Base-by-base conservation (phyloP, 2,888 invertebrate genomes). In the Drosophila affinis region DNA sequence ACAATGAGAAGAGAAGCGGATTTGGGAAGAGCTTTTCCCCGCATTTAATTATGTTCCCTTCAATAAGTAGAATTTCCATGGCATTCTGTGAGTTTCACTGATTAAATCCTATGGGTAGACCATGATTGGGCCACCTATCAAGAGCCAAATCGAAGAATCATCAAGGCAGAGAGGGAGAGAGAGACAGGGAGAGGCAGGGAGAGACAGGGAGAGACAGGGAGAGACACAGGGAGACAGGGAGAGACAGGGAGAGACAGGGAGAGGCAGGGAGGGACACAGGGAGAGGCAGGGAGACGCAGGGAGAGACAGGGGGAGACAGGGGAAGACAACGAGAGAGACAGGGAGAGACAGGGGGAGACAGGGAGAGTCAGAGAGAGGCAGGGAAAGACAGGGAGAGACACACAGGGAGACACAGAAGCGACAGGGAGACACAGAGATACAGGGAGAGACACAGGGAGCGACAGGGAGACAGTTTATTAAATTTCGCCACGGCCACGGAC, bases 381-480 rank as follows among this genome's bases (percentile, higher is more conserved):
- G 32, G 10, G 3, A 21, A 1, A 1, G 24, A 4, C 3, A 24
- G 24, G 5, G 32, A 10, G 32, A 32, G 63, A n/a, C n/a, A n/a
- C n/a, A n/a, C n/a, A n/a, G n/a, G n/a, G n/a, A n/a, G n/a, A n/a
- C n/a, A n/a, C n/a, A n/a, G n/a, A n/a, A n/a, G n/a, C n/a, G n/a
- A n/a, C n/a, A 3, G 32, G 3, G 32, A 32, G 32, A 32, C n/a
- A n/a, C n/a, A n/a, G 3, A 21, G 18, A 1, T 4, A 4, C 3
- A 24, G 24, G 5, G 32, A 10, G 32, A 32, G 63, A n/a, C n/a
- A 53, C 18, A 2, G 1, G 21, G 21, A 21, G 21, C 3, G 21
- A 21, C 21, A 21, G 2, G 21, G 45, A 44, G 71, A 61, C 78
- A 74, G 71, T 80, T 83, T 86, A 88, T 87, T 86, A 87, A 88